A percentile compares a stretch with the other conserved stretches of the same genome.
phyloP scores from a whole-genome alignment of 1,140 invertebrate genomes.

The Scaptodrosophila lebanonensis region DNA sequence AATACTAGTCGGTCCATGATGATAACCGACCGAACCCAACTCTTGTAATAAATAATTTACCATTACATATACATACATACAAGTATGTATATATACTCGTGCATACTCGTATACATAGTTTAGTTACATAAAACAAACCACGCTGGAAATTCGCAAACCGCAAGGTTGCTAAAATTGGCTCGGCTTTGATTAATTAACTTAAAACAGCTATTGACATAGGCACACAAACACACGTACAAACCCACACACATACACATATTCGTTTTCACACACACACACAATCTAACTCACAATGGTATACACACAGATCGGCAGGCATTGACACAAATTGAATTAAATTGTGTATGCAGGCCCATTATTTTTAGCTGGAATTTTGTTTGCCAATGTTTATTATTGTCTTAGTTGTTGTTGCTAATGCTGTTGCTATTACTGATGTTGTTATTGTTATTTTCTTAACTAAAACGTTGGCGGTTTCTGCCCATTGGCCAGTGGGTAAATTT shows the following conservation, averaged over 20 bases:
- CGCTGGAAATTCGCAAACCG: conserved; percentile 29
- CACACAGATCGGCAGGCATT: conserved; percentile 41
- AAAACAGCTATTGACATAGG: conserved; percentile 57
- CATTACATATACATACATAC: too few species aligned
- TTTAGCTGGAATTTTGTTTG: not conserved
- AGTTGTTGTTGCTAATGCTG: conserved; percentile 18
- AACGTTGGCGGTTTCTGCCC: conserved; percentile 12
- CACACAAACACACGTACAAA: conserved; percentile 9
- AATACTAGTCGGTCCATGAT: too few species aligned
- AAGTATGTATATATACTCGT: too few species aligned
- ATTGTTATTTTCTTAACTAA: conserved; percentile 21
- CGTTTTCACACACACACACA: conserved; percentile 3
- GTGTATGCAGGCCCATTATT: conserved; percentile 32
- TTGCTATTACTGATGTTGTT: conserved; percentile 2
- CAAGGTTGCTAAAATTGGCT: conserved; percentile 57
- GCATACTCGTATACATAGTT: conserved; percentile 1
- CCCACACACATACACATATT: conserved; percentile 2
- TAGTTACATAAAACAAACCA: conserved; percentile 30
- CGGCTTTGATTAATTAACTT: conserved; percentile 73
- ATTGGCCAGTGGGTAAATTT: conserved; percentile 22
- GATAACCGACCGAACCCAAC: too few species aligned
- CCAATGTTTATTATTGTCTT: conserved; percentile 5
- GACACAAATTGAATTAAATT: conserved; percentile 67
- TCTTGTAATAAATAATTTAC: too few species aligned
- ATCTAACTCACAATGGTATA: conserved; percentile 11